A percentile compares a stretch with the other conserved stretches of the same genome.
Conservation (phyloP, 2,797 vertebrate genomes). For the Poliocrania exsul region DNA sequence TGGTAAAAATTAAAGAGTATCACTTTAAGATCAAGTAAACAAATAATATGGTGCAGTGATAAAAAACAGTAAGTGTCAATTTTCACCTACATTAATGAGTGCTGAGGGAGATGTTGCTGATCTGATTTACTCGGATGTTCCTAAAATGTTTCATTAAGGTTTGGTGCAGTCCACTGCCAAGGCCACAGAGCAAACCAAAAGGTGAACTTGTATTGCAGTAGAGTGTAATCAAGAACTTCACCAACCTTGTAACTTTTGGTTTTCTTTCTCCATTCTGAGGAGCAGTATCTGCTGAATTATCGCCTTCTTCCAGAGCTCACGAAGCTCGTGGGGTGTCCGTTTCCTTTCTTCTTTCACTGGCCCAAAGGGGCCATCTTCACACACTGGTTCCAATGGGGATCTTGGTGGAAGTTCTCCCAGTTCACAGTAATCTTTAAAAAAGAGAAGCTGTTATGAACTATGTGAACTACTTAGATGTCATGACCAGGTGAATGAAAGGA, state of each 20-base stretch:
- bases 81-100: neutral
- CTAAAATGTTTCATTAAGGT: neutral
- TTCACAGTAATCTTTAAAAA: constrained; percentile 83
- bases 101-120: neutral
- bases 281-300: constrained; percentile 96
- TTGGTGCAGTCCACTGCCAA: neutral
- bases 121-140: neutral
- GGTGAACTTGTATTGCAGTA: neutral
- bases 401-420: constrained; percentile 82
- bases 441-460: neutral
- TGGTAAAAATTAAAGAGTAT: neutral
- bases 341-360: constrained; percentile 82
- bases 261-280: constrained; percentile 96
- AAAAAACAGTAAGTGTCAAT: neutral
- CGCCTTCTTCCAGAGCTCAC: constrained; percentile 95
- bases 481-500: neutral
- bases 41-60: neutral
- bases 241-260: constrained; percentile 94
- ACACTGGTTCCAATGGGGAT: constrained; percentile 78
- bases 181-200: neutral
- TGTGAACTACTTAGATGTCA: neutral
- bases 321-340: constrained; percentile 83
- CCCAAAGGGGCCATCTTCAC: constrained; percentile 80
- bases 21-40: neutral
- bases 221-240: neutral